Evolutionary conservation across 2,888 invertebrate species (phyloP), one percentile per base, ranked within the genome.

Genomic region (Pristionchus exspectatus): DNA sequence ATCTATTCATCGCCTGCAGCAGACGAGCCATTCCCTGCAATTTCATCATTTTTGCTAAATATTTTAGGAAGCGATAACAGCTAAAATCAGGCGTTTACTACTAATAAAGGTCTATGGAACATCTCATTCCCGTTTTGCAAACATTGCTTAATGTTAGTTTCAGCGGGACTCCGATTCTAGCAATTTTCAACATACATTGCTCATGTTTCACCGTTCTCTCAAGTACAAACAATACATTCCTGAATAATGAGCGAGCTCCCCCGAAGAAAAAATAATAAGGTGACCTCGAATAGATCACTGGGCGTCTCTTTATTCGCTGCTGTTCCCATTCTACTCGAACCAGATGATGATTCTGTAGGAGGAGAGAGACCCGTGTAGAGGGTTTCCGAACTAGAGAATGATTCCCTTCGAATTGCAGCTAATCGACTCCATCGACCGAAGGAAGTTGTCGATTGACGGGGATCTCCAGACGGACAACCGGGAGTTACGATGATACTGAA

Each of bases 401-500:
- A 77, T 18, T 77, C 74, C 44, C 74, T 77, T 77, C 74, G 38
- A 24, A 44, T 77, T 44, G 74, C 38, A 77, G 77, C 77, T n/a
- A 77, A 44, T 77, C 50, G 77, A 77, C 44, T 77, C 12, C 16
- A 56, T 56, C 77, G 18, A 10, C 86, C 86, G 66, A 86, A 86
- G 16, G 86, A 86, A 4, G 66, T 33, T 9, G 54, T 56, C 4
- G 63, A 63, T 9, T 63, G 66, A 66, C 86, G 86, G 33, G 86
- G 66, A 66, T 63, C 66, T 5, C 56, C 89, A 54, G 21, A 21
- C 18, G 54, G 27, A 16, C 89, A 86, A n/a, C 86, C 66, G 4
- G 91, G 90, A 0, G 90, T 89, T 4, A 91, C 77, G 63, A 91
- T 89, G 89, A 89, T 90, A 30, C 91, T 91, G 84, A 7, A 90